Evolutionary conservation across 2,113 vertebrate genomes (phyloP), one percentile per base, ranked within the genome.

Genomic region (Pseudopodoces humilis): DNA sequence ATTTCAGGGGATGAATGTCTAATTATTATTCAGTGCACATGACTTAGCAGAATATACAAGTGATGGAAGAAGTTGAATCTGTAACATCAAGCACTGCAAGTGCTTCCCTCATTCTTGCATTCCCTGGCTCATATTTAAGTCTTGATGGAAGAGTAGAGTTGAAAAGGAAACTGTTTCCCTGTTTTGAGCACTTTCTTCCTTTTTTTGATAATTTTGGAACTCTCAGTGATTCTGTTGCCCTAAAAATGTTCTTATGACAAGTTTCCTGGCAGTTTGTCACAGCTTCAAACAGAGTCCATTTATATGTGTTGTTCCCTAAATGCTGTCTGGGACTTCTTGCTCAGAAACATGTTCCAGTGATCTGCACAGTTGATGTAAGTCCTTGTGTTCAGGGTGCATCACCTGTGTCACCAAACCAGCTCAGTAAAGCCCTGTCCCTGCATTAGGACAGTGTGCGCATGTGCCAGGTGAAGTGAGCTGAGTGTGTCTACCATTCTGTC

Each of bases 21-120:
- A 96, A 97, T 98, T 98, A 96, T 95, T 96, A 97, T 98, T 97
- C 97, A 93, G 33, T 94, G 77, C 88, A 87, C 62, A 76, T 82
- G 88, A 91, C 83, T 96, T 94, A 83, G 86, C 93, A 88, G 95
- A 96, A 95, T 96, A 88, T 74, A 91, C 87, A 90, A 96, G 79
- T 83, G 93, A 93, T 96, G 93, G 97, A 91, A 96, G 95, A 95
- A 96, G 74, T 83, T 49, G 37, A 94, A 81, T 96, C 88, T 94
- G 31, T 94, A 83, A 78, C 94, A 86, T 76, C 80, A 96, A 94
- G 81, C 68, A 69, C 67, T 92, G 84, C 68, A 60, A 93, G 74
- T 71, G 70, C 62, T 83, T 97, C 86, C 53, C 94, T 97, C 89
- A 56, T 88, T 77, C 78, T 91, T 96, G 6, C 30, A 6, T 93